Conservation (phyloP, 64 coral and sea anemone genomes). For the Anthopleura sola region DNA sequence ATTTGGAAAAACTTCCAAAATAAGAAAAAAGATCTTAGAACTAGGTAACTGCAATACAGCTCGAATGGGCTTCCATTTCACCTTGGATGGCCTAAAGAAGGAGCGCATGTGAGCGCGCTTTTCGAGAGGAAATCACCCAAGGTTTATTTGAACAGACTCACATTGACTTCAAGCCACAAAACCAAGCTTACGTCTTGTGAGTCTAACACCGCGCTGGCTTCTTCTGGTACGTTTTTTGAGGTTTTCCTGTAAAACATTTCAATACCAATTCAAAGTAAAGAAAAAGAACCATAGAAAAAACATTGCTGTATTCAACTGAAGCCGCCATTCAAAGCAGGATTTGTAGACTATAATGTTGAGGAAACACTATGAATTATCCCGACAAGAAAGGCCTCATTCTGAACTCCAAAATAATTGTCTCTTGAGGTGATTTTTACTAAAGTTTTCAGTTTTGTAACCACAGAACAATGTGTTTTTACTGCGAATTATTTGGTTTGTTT, state of each 20-base stretch:
- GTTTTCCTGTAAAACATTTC: background rate
- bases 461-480: background rate
- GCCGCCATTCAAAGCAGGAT: background rate
- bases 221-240: conserved; percentile 5
- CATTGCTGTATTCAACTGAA: background rate
- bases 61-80: background rate
- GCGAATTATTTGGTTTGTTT: background rate
- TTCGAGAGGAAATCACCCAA: background rate
- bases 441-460: background rate
- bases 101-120: background rate
- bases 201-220: background rate
- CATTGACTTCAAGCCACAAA: background rate
- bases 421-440: too few relatives aligned
- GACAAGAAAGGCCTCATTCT: background rate
- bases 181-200: background rate
- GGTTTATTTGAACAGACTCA: background rate
- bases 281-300: background rate
- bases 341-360: background rate
- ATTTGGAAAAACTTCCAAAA: background rate
- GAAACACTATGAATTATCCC: background rate
- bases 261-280: background rate
- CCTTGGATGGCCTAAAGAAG: background rate
- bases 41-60: background rate
- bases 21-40: background rate
- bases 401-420: background rate